Base-by-base conservation (phyloP, 2,113 vertebrate genomes). In the Oceanodroma tethys region DNA sequence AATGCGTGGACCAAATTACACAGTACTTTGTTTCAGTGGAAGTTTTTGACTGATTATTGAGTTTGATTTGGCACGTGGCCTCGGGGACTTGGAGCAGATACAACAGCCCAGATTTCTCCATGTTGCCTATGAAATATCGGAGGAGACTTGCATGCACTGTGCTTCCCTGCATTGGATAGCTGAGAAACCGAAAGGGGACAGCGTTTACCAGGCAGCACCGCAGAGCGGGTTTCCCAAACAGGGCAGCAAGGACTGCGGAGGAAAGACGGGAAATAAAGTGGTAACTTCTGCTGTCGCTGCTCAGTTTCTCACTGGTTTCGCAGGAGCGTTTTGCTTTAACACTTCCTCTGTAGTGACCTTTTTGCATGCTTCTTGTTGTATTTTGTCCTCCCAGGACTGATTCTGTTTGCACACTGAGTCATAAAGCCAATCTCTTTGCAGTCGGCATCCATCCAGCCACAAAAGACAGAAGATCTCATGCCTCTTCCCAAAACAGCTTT, bases 381-480 rank as follows among this genome's bases (percentile, higher is more conserved):
- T 72, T 87, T 79, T 67, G 34, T 27, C 26, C 47, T 96, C 42
- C 73, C n/a, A 25, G 60, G 55, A 11, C 63, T 16, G 29, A 8
- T 36, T 62, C 42, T 40, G 23, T 70, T 79, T 83, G 71, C 29
- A 40, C 21, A 14, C 55, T 29, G 58, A 76, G 68, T 58, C 58
- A 52, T 26, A 26, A 67, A 52, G 81, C 14, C 15, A 2, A 6
- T 36, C 26, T 55, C 71, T 55, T 16, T 63, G 80, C 50, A 5
- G n/a, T 23, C 0, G 0, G 30, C 2, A 0, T 2, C 2, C 8
- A 47, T 22, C 53, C 34, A 29, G 0, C 76, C 34, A 1, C 50
- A 6, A 25, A 29, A 67, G 68, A 38, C 40, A 29, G 34, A 10
- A 63, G 25, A 25, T 43, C 62, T 76, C 42, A 2, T 5, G 4